Evolutionary conservation across 2,113 vertebrate species (phyloP).

Genomic region (Dipodomys ordii): DNA sequence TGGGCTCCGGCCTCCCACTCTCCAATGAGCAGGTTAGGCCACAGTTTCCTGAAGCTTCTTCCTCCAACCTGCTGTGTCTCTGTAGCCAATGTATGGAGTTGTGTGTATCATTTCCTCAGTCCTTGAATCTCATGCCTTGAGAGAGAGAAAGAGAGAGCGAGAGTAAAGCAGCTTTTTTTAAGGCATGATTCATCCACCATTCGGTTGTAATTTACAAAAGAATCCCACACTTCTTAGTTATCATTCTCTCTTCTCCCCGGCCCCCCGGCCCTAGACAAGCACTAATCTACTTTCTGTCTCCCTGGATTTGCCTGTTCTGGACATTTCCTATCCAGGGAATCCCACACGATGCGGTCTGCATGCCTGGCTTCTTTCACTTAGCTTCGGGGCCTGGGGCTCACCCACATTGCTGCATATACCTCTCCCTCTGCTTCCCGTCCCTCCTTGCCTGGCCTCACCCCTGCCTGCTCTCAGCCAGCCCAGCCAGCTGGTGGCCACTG

Average conservation of each 20-base stretch:
- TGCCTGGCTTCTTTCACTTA: slow-evolving; percentile 4
- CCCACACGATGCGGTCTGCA: fast-evolving
- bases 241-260: too few relatives aligned
- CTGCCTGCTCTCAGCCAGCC: background rate
- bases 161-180: too few relatives aligned
- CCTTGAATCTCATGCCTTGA: background rate
- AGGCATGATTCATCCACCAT: too few relatives aligned
- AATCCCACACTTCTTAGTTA: background rate
- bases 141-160: too few relatives aligned
- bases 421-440: background rate
- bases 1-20: background rate
- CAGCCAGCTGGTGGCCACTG: background rate
- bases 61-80: background rate
- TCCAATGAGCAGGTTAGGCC: fast-evolving
- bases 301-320: background rate
- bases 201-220: background rate
- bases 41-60: too few relatives aligned
- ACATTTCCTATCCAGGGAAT: background rate
- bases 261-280: background rate
- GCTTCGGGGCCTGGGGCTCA: background rate
- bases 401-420: fast-evolving
- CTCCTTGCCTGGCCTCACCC: background rate
- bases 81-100: background rate
- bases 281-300: background rate
- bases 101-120: background rate